Base-by-base conservation (phyloP, 2,888 invertebrate species). In the Coelopa pilipes region DNA sequence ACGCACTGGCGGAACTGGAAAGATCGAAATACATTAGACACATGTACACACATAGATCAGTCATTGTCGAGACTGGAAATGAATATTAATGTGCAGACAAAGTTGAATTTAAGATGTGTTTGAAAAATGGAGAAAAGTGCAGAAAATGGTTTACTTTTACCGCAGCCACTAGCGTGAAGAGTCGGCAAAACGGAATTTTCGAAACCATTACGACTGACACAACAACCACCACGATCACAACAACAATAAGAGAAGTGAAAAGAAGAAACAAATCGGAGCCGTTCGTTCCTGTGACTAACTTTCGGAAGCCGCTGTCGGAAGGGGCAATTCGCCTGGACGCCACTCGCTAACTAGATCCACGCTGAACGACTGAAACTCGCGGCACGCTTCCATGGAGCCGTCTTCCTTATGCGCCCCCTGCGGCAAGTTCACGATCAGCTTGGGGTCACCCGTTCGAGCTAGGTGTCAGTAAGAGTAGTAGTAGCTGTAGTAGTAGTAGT, bases 1-100 rank as follows among this genome's bases (percentile, higher is more conserved):
- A 95, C 92, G 80, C 89, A 92, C 76, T 92, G 90, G 74, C 93
- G 90, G 83, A 95, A 93, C 95, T 95, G 90, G 15, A 83, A 82
- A 70, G 7, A 68, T 53, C n/a, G 13, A n/a, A n/a, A n/a, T 53
- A n/a, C n/a, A 53, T n/a, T n/a, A n/a, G 53, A 17, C 19, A 17
- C 11, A 59, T 15, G 17, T 59, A 4, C 12, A n/a, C 17, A 7
- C 15, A 59, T 59, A 10, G 1, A 59, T 59, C 21, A 11, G 5
- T 11, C n/a, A 24, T 24, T 15, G 45, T 24, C 3, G 13, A 24
- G 13, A 62, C 4, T 10, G 34, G 19, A 19, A 59, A 62, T 62
- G 12, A 34, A 45, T 15, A 21, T 59, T 21, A 59, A 59, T 59
- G 2, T 34, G 34, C 34, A 34, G 34, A 34, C 34, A 34, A 34